Percentiles rank a stretch among this genome's conserved stretches.
phyloP scores from a whole-genome alignment of 2,888 invertebrate genomes.

The Leptinotarsa peninsularis region DNA sequence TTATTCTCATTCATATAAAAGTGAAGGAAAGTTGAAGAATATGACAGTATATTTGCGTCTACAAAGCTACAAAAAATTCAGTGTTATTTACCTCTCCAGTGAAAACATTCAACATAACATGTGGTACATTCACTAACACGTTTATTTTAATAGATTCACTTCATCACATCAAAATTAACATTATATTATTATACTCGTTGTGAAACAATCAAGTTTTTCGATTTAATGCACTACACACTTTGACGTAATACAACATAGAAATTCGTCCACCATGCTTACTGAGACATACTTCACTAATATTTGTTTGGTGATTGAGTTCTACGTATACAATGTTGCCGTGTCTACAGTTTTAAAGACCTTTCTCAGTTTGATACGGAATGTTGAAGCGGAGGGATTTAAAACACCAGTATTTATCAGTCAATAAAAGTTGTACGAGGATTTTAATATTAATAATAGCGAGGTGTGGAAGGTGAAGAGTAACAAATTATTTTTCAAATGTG shows the following conservation, averaged over 20 bases:
- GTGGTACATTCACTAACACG: slow-evolving; percentile 41
- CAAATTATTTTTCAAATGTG: slow-evolving; percentile 26
- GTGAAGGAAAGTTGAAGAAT: neutral
- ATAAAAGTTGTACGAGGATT: neutral
- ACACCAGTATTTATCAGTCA: neutral
- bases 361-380: slow-evolving; percentile 35
- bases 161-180: slow-evolving; percentile 29
- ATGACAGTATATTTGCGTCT: slow-evolving; percentile 1
- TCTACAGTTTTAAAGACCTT: slow-evolving; percentile 42
- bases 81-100: slow-evolving; percentile 30
- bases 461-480: slow-evolving; percentile 27
- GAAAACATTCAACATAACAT: slow-evolving; percentile 43
- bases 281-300: slow-evolving; percentile 55
- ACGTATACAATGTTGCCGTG: slow-evolving; percentile 49
- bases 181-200: slow-evolving; percentile 23
- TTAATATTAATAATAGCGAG: neutral
- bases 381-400: neutral
- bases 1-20: neutral
- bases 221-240: slow-evolving; percentile 47
- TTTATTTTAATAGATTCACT: slow-evolving; percentile 28
- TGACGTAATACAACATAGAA: slow-evolving; percentile 49
- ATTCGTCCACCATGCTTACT: slow-evolving; percentile 55
- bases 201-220: slow-evolving; percentile 33
- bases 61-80: slow-evolving; percentile 18
- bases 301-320: slow-evolving; percentile 56